phyloP scores from a whole-genome alignment of 2,797 vertebrate genomes.

The Myotis findleyi region DNA sequence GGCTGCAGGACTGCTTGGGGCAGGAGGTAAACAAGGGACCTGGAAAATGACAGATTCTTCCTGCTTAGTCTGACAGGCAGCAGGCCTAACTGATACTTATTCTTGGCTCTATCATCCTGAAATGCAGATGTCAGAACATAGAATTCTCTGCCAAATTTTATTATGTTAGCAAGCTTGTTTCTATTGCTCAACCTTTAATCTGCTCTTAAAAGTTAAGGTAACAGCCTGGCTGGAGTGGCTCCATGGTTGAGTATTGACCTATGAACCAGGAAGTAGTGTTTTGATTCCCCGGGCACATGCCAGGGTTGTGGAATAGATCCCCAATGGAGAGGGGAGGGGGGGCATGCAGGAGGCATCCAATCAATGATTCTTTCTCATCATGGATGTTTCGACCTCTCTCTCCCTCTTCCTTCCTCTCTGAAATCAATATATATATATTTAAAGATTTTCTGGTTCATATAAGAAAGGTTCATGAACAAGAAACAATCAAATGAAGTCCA shows the following conservation, averaged over 20 bases:
- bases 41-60: constrained; percentile 5
- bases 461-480: not conserved
- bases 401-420: not conserved
- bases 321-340: no score
- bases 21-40: not conserved
- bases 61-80: not conserved
- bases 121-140: constrained; percentile 61
- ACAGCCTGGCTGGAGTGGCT: no score
- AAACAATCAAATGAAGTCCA: not conserved
- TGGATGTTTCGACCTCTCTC: no score
- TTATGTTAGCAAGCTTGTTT: constrained; percentile 14
- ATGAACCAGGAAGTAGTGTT: no score
- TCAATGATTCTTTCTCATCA: no score
- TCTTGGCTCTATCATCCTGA: not conserved
- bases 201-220: not conserved
- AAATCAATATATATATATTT: not conserved
- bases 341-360: no score
- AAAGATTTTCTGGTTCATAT: not conserved
- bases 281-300: no score
- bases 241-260: no score
- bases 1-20: not conserved
- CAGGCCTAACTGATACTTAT: not conserved
- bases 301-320: no score
- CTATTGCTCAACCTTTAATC: not conserved
- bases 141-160: constrained; percentile 19